Percentiles rank a stretch among this genome's conserved stretches.
These are phyloP conservation scores for Phalacrocorax aristotelis DNA, from an alignment of 2,113 vertebrate genomes.

Conservation along the genomic window DNA sequence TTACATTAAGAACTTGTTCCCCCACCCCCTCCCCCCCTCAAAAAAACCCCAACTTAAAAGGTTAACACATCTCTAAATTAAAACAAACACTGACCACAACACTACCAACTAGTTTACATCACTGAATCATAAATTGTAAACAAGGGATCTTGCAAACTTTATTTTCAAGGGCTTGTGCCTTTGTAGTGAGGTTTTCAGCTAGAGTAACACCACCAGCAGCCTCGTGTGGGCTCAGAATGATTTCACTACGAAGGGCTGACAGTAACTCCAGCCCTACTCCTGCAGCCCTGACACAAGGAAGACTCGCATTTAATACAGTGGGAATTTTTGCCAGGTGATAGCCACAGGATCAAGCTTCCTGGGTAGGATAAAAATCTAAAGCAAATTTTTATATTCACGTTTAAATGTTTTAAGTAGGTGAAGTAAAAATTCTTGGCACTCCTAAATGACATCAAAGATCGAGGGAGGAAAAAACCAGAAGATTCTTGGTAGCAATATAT, in stretches of 20 bases:
- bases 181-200: slow-evolving; percentile 19
- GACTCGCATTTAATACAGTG: neutral
- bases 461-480: slow-evolving; percentile 45
- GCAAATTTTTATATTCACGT: slow-evolving; percentile 43
- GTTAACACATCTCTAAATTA: neutral
- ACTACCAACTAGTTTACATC: neutral
- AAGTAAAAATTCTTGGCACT: slow-evolving; percentile 46
- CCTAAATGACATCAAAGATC: slow-evolving; percentile 43
- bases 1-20: neutral
- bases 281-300: neutral
- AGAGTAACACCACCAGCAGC: neutral
- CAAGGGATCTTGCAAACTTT: neutral
- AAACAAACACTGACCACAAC: neutral
- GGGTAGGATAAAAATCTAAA: slow-evolving; percentile 37
- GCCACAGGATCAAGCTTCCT: slow-evolving; percentile 26
- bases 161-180: neutral
- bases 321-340: slow-evolving; percentile 33
- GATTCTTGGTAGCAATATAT: slow-evolving; percentile 64
- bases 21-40: no score
- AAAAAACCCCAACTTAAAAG: neutral
- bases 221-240: neutral
- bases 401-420: slow-evolving; percentile 53
- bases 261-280: neutral
- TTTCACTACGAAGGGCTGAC: neutral
- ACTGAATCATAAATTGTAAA: slow-evolving; percentile 16